Evolutionary conservation across 2,797 vertebrate genomes (phyloP), one percentile per base, ranked within the genome.

Genomic region (Hirundo rustica): DNA sequence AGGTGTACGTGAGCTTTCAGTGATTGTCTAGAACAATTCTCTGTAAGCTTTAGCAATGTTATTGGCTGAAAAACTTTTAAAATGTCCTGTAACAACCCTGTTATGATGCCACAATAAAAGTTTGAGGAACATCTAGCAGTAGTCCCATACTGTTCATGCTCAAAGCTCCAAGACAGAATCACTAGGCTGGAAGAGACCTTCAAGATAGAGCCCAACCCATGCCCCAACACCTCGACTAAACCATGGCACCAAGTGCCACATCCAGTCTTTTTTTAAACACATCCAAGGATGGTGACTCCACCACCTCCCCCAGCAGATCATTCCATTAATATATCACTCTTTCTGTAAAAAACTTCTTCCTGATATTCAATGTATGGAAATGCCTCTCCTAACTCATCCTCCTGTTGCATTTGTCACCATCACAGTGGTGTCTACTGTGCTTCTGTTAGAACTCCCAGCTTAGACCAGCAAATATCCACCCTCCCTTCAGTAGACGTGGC

Each of bases 401-500:
- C 13, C 20, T 38, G 15, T 13, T 76, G 15, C 5, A 27, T 73
- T 70, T 71, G 11, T 60, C 55, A n/a, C n/a, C n/a, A 47, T 22
- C 17, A 18, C 10, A 2, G 3, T 47, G 14, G 13, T 7, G 1
- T 9, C 23, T 4, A 4, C 3, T 1, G 2, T 36, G 38, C 8
- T 73, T 25, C 10, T 42, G 3, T 16, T 18, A 29, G 19, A 68
- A 29, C 27, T 73, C 27, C n/a, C 44, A 48, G 4, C 10, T 47
- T 18, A 9, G 12, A 51, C 3, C 22, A 51, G 18, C 25, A 68
- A 81, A 25, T 27, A 62, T 17, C 54, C n/a, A 36, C 12, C 19
- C 23, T n/a, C 66, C 25, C 44, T 55, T 26, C 57, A 51, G 13
- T 1, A 38, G 2, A 5, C 0, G 0, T 0, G 2, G 19, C 8